Base-by-base conservation (phyloP, 2,797 vertebrate species). In the Sebastolobus alascanus region DNA sequence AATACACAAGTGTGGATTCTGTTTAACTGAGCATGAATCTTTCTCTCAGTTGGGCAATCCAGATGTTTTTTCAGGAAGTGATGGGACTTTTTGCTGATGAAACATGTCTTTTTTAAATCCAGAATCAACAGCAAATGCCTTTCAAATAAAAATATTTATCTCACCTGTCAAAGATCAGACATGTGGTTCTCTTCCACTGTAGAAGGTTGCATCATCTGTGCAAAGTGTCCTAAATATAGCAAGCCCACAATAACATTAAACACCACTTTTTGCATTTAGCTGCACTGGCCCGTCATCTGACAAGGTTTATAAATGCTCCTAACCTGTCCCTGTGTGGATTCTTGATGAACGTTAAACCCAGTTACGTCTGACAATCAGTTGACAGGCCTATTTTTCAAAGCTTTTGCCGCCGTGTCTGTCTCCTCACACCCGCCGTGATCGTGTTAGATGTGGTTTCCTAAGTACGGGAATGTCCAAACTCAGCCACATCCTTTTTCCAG, bases 381-480 rank as follows among this genome's bases (percentile, higher is more conserved):
- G 87, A 93, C 83, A 84, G 83, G 81, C 71, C 68, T 85, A 75
- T 87, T 86, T 90, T 90, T 92, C 93, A 92, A 74, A 89, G 86
- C 87, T 79, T 86, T 83, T 65, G 84, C 85, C 64, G 73, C 84
- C 58, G 71, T 29, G 74, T 77, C 81, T 83, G 75, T 79, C 85
- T 84, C 80, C 89, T 78, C 84, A 22, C 73, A 63, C 31, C 58
- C 55, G 66, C 33, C 14, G 4, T 92, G 92, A 95, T 95, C 83
- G 12, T 89, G 93, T 95, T 95, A 94, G 84, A 82, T 87, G 93
- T 60, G 93, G 92, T 95, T 94, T 94, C 58, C 86, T 92, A 83
- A 92, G 94, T 95, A 92, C 93, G 93, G 93, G 93, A 95, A 95
- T 91, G 92, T 93, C 88, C 87, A 67, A 90, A 85, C 79, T 74